A percentile compares a stretch with the other conserved stretches of the same genome.
Evolutionary conservation across 2,888 invertebrate species (phyloP).

Genomic region (Sarcophaga caerulescens): DNA sequence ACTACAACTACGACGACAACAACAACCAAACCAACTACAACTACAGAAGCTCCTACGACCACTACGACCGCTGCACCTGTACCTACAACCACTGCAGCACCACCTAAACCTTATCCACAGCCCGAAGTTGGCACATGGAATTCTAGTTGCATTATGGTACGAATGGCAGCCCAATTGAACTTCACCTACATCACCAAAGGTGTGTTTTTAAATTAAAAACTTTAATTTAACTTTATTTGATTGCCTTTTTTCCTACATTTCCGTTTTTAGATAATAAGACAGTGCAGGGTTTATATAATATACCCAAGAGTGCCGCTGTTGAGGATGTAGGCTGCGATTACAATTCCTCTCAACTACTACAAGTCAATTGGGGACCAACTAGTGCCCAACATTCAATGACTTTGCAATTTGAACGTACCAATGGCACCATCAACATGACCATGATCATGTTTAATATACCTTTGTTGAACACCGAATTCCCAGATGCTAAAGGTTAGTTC

Average conservation of each 20-base stretch:
- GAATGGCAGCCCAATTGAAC: conserved; percentile 86
- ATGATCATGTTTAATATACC: conserved; percentile 75
- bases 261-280: conserved; percentile 74
- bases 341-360: conserved; percentile 80
- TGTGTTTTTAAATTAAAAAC: conserved; percentile 47
- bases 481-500: conserved; percentile 77
- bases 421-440: conserved; percentile 76
- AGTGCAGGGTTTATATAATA: conserved; percentile 77
- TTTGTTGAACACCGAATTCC: conserved; percentile 76
- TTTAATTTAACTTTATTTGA: background rate
- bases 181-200: conserved; percentile 81
- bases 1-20: conserved; percentile 76
- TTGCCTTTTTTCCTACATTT: background rate
- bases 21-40: conserved; percentile 79
- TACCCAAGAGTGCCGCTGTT: conserved; percentile 81
- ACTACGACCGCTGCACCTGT: conserved; percentile 74
- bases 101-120: conserved; percentile 78
- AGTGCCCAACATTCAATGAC: conserved; percentile 74
- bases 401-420: conserved; percentile 81
- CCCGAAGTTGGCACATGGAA: conserved; percentile 83
- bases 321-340: conserved; percentile 80
- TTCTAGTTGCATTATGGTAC: conserved; percentile 85
- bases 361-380: conserved; percentile 77
- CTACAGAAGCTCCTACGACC: conserved; percentile 77
- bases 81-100: conserved; percentile 75